phyloP scores from a whole-genome alignment of 2,797 vertebrate species.

The Astyanax mexicanus region DNA sequence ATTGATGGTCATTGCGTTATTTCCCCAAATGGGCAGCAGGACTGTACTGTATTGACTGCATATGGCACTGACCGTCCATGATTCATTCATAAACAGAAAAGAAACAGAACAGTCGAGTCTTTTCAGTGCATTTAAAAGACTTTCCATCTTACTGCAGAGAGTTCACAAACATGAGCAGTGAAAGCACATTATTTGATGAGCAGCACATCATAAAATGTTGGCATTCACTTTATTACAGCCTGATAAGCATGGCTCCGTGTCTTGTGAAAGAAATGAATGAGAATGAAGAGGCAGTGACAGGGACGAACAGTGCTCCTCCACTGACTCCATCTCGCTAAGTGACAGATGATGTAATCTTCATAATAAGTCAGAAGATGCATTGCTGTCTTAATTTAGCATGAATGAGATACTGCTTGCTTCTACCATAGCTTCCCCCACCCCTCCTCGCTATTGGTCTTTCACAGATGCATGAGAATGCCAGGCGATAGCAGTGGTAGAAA shows the following conservation, averaged over 20 bases:
- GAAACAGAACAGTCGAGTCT: constrained; percentile 10
- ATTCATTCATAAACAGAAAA: constrained; percentile 12
- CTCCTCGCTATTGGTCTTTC: background rate
- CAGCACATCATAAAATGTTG: background rate
- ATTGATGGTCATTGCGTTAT: background rate
- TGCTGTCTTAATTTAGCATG: constrained; percentile 50
- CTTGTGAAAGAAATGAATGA: constrained; percentile 21
- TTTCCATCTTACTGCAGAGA: constrained; percentile 1
- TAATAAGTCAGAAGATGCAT: constrained; percentile 55
- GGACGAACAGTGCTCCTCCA: background rate
- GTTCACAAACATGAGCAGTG: background rate
- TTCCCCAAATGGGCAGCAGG: background rate
- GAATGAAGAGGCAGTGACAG: constrained; percentile 22
- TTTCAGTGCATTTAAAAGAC: constrained; percentile 37
- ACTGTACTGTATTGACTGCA: constrained; percentile 10
- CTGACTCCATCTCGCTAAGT: constrained; percentile 37
- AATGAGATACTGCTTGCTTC: constrained; percentile 38
- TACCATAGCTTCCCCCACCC: background rate
- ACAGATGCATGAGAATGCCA: background rate
- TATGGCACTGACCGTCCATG: constrained; percentile 13
- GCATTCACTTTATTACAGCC: background rate
- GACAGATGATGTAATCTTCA: constrained; percentile 53
- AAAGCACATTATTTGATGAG: background rate
- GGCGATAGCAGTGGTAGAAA: constrained; percentile 7
- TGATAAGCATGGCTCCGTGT: constrained; percentile 2